Evolutionary conservation across 2,888 invertebrate genomes (phyloP).

Genomic region (Drosophila setosimentum): DNA sequence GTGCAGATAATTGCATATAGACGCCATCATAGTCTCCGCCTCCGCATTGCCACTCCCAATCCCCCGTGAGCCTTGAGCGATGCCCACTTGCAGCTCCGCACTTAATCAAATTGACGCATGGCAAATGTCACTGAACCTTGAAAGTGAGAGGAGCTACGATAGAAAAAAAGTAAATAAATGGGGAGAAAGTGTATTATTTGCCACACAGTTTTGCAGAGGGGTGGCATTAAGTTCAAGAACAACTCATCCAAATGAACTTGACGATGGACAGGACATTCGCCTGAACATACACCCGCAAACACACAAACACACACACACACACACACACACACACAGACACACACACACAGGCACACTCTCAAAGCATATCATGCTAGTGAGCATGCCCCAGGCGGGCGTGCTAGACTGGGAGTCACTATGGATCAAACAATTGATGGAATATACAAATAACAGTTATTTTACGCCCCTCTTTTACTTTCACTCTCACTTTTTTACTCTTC

Average conservation of each 20-base stretch:
- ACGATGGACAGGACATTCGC: conserved; percentile 75
- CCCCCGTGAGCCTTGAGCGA: conserved; percentile 27
- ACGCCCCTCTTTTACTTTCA: background rate
- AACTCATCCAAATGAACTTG: conserved; percentile 66
- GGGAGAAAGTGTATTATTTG: conserved; percentile 67
- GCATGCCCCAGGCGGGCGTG: background rate
- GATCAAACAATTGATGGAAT: background rate
- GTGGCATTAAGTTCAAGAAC: conserved; percentile 72
- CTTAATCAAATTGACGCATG: conserved; percentile 76
- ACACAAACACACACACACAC: background rate
- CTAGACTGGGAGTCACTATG: background rate
- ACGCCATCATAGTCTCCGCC: conserved; percentile 26
- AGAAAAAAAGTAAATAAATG: conserved; percentile 24
- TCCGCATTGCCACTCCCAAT: background rate
- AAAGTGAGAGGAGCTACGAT: conserved; percentile 31
- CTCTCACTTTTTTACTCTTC: background rate
- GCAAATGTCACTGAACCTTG: conserved; percentile 78
- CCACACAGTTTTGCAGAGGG: conserved; percentile 55
- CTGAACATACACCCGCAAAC: conserved; percentile 28
- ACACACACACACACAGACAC: conserved; percentile 1
- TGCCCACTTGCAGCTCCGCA: conserved; percentile 47
- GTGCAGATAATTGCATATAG: conserved; percentile 75
- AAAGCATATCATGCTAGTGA: conserved; percentile 9
- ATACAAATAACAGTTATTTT: background rate
- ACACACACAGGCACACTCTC: background rate